Conservation (phyloP, 2,888 invertebrate species). For the Trissolcus brochymenae region DNA sequence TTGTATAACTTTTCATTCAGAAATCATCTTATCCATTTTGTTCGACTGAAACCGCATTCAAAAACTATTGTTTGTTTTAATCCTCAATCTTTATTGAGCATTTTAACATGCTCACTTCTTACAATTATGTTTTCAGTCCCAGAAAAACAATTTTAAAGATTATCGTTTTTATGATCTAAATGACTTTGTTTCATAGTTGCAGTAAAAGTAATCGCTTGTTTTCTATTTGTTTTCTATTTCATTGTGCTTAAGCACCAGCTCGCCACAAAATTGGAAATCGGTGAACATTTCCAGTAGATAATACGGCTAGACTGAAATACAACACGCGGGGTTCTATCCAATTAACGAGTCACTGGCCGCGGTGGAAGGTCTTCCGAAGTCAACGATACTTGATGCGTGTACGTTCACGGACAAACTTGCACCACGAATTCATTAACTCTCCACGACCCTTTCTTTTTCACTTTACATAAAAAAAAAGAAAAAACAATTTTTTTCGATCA, state of each 20-base stretch:
- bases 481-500: no score
- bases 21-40: no score
- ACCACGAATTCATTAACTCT: conserved; percentile 31
- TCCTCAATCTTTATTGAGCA: no score
- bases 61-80: no score
- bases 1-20: not conserved
- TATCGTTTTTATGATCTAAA: no score
- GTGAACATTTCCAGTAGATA: conserved; percentile 33
- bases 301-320: conserved; percentile 55
- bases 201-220: no score
- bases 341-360: conserved; percentile 64
- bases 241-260: not conserved
- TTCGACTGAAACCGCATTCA: no score
- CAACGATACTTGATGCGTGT: conserved; percentile 45
- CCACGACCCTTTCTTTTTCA: not conserved
- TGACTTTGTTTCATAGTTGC: no score
- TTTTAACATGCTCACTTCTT: no score
- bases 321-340: conserved; percentile 55
- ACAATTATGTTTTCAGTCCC: no score
- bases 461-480: not conserved
- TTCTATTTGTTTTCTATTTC: not conserved
- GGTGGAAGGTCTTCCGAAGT: conserved; percentile 63
- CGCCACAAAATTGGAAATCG: conserved; percentile 38
- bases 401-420: conserved; percentile 51
- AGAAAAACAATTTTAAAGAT: no score